phyloP scores from a whole-genome alignment of 1,140 invertebrate species.

The Drosophila arawakana region DNA sequence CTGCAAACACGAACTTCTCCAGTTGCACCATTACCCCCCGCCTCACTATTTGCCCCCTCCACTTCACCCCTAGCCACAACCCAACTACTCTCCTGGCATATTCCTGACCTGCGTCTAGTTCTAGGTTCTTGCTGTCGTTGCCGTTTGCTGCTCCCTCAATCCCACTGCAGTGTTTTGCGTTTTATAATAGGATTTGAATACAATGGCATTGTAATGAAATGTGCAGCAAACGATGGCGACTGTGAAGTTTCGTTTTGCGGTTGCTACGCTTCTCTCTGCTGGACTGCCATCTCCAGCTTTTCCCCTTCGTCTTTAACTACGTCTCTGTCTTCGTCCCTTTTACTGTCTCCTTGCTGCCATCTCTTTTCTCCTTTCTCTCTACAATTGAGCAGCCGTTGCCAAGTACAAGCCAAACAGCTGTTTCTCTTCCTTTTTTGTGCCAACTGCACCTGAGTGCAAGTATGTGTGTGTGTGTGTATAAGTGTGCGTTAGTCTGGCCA shows the following conservation, averaged over 20 bases:
- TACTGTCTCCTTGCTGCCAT: background rate
- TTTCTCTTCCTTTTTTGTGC: conserved; percentile 52
- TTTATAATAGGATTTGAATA: conserved; percentile 82
- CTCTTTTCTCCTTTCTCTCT: conserved; percentile 13
- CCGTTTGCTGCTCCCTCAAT: conserved; percentile 16
- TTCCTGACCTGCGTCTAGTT: background rate
- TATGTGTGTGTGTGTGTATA: background rate
- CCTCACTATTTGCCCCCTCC: conserved; percentile 3
- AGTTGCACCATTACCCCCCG: conserved; percentile 36
- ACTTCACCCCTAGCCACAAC: background rate
- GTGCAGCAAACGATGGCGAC: conserved; percentile 77
- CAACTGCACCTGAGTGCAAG: conserved; percentile 21
- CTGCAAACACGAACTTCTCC: conserved; percentile 75
- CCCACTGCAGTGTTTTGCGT: conserved; percentile 63
- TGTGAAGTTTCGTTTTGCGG: conserved; percentile 71
- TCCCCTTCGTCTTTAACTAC: background rate
- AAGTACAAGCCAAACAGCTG: conserved; percentile 76
- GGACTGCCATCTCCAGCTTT: conserved; percentile 9
- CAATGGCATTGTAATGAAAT: conserved; percentile 82
- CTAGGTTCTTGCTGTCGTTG: background rate
- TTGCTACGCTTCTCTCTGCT: conserved; percentile 35
- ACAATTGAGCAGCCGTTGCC: conserved; percentile 30
- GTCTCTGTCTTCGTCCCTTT: background rate
- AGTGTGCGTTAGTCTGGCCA: conserved; percentile 42
- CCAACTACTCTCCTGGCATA: background rate